Conservation (phyloP, 2,888 invertebrate genomes). For the Stramonita haemastoma region DNA sequence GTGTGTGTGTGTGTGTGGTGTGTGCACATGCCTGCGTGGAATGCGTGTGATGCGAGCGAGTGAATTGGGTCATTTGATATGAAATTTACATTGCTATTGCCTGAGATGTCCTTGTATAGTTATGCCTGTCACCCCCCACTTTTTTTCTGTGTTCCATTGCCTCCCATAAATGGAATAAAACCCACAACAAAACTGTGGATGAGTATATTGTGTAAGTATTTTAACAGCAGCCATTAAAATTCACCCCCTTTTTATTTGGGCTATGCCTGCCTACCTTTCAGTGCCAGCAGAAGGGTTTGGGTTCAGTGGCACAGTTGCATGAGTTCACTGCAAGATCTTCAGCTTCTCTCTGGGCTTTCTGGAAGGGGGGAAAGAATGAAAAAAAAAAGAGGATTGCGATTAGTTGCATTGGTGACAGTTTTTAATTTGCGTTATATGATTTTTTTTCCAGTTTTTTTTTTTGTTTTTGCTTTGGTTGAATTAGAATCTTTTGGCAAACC, state of each 20-base stretch:
- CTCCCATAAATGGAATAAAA: not conserved
- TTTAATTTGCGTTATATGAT: not conserved
- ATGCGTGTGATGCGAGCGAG: not conserved
- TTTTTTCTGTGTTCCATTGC: not conserved
- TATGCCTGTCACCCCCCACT: not conserved
- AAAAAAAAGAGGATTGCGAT: not conserved
- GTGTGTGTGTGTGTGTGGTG: not conserved
- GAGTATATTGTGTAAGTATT: constrained; percentile 17
- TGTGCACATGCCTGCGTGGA: not conserved
- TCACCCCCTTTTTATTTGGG: not conserved
- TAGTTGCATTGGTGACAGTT: not conserved
- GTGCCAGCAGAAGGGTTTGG: not conserved
- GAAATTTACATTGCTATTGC: not conserved
- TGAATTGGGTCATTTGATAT: not conserved
- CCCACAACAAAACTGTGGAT: not conserved
- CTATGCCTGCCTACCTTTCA: not conserved
- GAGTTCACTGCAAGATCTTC: not conserved
- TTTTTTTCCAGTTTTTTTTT: not conserved
- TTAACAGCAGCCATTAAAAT: not conserved
- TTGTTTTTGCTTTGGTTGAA: not conserved
- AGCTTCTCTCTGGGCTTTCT: not conserved
- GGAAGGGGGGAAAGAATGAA: not conserved
- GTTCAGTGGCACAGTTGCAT: not conserved
- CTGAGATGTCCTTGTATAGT: not conserved
- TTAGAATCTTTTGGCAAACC: too few species aligned